Evolutionary conservation across 2,113 vertebrate species (phyloP), one percentile per base, ranked within the genome.

Genomic region (Passerina amoena): DNA sequence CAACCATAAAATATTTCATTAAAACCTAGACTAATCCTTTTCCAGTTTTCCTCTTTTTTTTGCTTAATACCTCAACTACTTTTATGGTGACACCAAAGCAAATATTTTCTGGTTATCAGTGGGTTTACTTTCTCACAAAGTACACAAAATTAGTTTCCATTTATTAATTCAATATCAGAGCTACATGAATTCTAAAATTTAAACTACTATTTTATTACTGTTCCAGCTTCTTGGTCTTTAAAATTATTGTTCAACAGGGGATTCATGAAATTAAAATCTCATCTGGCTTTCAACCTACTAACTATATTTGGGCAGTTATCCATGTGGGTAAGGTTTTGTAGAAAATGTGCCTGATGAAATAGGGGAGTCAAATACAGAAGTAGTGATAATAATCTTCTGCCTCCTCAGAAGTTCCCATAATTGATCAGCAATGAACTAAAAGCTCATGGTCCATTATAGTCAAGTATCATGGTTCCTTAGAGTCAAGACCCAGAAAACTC

Each of bases 101-200:
- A 47, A 5, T 73, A 38, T 76, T 94, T 90, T 89, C 47, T 60
- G 20, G 12, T 76, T 56, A n/a, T 90, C 59, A 54, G 11, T 40
- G 9, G 5, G n/a, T 42, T 80, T 70, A 45, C 37, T 86, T 97
- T 95, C 72, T 59, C 77, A 88, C 44, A 76, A 88, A 84, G 72
- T 51, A 63, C 47, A 75, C 14, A 81, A 69, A 92, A 90, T 70
- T 54, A 94, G 15, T 44, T 84, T 81, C 38, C 40, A 68, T 50
- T 86, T 66, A 89, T 86, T 89, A 86, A 9, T 93, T 95, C 91
- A 79, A 40, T 54, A 82, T 89, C 48, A 86, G 77, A 95, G 44
- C 20, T 86, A 68, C 87, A 70, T 18, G 11, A 83, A 69, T 47
- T 77, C 45, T 86, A 92, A 96, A 75, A 11, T 23, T 84, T 45